Percentiles rank a stretch among this genome's conserved stretches.
Conservation (phyloP, 30 jellyfish, hydroid and myxozoan species). For the Hydractinia echinata region DNA sequence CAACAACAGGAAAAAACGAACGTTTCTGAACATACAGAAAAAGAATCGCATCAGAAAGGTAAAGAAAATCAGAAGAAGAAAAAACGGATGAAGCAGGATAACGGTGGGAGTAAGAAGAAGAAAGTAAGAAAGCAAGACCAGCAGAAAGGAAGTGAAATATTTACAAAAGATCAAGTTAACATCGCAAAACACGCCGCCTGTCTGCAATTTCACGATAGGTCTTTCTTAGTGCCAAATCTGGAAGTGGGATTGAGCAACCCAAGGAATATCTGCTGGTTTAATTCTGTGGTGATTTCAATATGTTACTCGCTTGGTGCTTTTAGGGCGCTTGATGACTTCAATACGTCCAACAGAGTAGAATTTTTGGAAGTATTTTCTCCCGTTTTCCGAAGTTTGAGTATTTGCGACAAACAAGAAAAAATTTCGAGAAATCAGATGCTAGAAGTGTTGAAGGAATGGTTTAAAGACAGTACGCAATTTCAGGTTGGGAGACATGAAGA, state of each 20-base stretch:
- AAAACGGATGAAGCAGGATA: not conserved
- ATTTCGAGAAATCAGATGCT: not conserved
- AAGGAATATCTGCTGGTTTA: constrained; percentile 5
- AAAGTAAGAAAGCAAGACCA: constrained; percentile 6
- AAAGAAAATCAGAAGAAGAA: not conserved
- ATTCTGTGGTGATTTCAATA: not conserved
- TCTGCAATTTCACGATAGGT: not conserved
- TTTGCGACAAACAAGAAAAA: not conserved
- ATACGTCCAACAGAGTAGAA: not conserved
- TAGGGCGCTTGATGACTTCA: constrained; percentile 9
- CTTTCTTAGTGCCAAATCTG: too few relatives aligned
- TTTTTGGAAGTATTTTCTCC: not conserved
- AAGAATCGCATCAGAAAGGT: not conserved
- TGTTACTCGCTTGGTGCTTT: constrained; percentile 1
- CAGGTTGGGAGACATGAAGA: constrained; percentile 10
- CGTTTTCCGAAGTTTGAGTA: not conserved
- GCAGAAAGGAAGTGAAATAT: not conserved
- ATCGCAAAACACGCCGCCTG: not conserved
- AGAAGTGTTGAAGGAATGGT: constrained; percentile 2
- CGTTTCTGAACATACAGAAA: too few relatives aligned
- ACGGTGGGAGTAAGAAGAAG: not conserved
- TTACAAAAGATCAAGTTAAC: not conserved
- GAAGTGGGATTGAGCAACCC: too few relatives aligned
- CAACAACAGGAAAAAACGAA: not conserved
- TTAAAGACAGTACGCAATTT: not conserved